Percentiles rank a stretch among this genome's conserved stretches.
Evolutionary conservation across 1,140 invertebrate species (phyloP).

Genomic region (Diachasma alloeum): DNA sequence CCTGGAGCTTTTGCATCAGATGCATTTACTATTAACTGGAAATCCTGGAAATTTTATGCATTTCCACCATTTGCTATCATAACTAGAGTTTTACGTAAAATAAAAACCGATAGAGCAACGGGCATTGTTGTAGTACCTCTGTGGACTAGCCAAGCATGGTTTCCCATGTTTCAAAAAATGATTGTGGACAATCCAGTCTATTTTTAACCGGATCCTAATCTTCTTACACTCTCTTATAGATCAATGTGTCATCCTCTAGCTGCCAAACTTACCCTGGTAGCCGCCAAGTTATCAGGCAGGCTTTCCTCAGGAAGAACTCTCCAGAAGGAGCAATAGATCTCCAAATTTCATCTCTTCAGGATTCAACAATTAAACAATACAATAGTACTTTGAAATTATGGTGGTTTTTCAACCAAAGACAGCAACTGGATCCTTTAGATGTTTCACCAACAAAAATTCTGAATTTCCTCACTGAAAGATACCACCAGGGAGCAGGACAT

Average conservation of each 20-base stretch:
- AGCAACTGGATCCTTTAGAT: constrained; percentile 32
- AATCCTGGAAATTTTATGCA: constrained; percentile 5
- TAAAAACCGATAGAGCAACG: constrained; percentile 32
- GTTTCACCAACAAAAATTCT: constrained; percentile 25
- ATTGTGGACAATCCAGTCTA: background rate
- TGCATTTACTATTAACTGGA: constrained; percentile 17
- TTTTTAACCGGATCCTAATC: constrained; percentile 14
- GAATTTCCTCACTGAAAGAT: constrained; percentile 32
- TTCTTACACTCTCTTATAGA: constrained; percentile 23
- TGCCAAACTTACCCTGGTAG: constrained; percentile 21
- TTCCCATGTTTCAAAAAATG: constrained; percentile 27
- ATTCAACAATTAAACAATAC: constrained; percentile 46
- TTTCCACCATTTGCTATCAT: constrained; percentile 16
- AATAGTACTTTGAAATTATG: constrained; percentile 41
- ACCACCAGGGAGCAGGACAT: constrained; percentile 33
- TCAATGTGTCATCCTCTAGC: constrained; percentile 16
- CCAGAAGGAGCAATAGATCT: constrained; percentile 31
- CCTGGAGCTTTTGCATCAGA: background rate
- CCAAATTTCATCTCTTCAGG: constrained; percentile 41
- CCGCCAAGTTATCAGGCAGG: constrained; percentile 26
- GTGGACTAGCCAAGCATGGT: constrained; percentile 35
- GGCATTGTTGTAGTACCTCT: constrained; percentile 40
- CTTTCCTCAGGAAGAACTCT: constrained; percentile 16
- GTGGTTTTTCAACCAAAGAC: constrained; percentile 41
- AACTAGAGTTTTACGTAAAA: constrained; percentile 25